Evolutionary conservation across 2,888 invertebrate species (phyloP).

Genomic region (Noctua fimbriata): DNA sequence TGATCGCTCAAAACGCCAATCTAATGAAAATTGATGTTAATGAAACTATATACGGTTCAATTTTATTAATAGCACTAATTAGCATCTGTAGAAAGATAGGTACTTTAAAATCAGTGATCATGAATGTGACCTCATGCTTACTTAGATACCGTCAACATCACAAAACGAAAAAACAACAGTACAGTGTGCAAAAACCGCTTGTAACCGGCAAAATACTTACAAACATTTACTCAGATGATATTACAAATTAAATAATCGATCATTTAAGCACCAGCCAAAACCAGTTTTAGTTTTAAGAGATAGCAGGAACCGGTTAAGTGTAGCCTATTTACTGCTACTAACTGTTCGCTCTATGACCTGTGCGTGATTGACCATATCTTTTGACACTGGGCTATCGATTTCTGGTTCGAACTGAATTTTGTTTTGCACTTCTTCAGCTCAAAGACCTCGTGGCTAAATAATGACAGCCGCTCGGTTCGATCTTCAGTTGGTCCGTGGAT

Average conservation of each 20-base stretch:
- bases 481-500: neutral
- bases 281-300: slow-evolving; percentile 44
- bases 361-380: slow-evolving; percentile 36
- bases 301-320: slow-evolving; percentile 33
- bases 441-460: neutral
- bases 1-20: neutral
- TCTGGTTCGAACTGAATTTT: slow-evolving; percentile 39
- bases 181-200: slow-evolving; percentile 47
- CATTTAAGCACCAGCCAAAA: slow-evolving; percentile 18
- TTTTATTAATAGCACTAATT: neutral
- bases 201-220: slow-evolving; percentile 7
- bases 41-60: neutral
- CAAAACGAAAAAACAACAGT: neutral
- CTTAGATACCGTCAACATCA: neutral
- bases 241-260: slow-evolving; percentile 35
- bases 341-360: slow-evolving; percentile 38
- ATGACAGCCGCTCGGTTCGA: neutral
- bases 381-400: slow-evolving; percentile 29
- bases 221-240: slow-evolving; percentile 25
- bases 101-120: slow-evolving; percentile 9
- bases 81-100: neutral
- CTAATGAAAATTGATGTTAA: neutral
- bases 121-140: slow-evolving; percentile 1
- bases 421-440: neutral
- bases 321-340: slow-evolving; percentile 28